Evolutionary conservation across 2,113 vertebrate species (phyloP), one percentile per base, ranked within the genome.

Genomic region (Uropsilus gracilis): DNA sequence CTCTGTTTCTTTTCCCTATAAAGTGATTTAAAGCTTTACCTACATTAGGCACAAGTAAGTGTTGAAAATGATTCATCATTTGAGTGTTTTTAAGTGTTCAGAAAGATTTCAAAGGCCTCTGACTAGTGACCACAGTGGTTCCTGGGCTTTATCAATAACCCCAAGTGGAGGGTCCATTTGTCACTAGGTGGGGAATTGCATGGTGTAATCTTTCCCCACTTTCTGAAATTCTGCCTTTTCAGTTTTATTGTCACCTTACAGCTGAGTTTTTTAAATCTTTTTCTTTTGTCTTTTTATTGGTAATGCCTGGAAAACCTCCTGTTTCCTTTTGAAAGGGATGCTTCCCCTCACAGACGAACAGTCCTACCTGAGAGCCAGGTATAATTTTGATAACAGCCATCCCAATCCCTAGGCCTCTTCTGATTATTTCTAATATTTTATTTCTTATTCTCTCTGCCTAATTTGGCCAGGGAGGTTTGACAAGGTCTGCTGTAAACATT

Each of bases 391-490:
- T 8, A 0, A 72, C 4, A 61, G 61, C 42, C 6, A 2, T 28
- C 20, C 9, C 80, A 64, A 34, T 14, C 59, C 46, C 24, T 22
- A 4, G 53, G 9, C 34, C 12, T 76, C 61, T 75, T 92, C 66
- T 57, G 50, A 61, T 86, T 42, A 48, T 86, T 83, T 77, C 72
- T 91, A 8, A 20, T 88, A 59, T 84, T 92, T 84, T 59, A 30
- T 87, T 85, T 88, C 44, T 93, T 72, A 17, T 94, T 90, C 20
- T 81, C 46, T 94, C 48, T 89, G 94, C 22, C 34, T 37, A 84
- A 6, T 87, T 63, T 91, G 69, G 32, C 50, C 55, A 59, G 39
- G 46, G 50, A 57, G 42, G 66, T 83, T 64, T 89, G 34, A 48
- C 44, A 78, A 91, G 34, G 85, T 90, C 39, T 57, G n/a, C 48